Base-by-base conservation (phyloP, 2,797 vertebrate genomes). In the Zalophus californianus region DNA sequence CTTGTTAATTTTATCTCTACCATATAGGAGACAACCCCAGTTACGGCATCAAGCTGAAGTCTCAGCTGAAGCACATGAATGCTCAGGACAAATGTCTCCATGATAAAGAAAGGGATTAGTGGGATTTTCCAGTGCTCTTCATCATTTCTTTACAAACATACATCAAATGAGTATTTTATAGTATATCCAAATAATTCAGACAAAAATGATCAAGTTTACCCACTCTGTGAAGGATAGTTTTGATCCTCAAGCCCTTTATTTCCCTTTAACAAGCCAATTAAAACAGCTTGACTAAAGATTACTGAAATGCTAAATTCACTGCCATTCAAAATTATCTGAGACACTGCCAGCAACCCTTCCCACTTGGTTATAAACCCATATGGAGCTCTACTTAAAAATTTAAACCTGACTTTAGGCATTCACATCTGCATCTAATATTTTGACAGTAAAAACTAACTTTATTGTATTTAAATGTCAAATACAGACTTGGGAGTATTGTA, bases 401-500 rank as follows among this genome's bases (percentile, higher is more conserved):
- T 98, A 97, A 99, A 99, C 98, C 97, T 98, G 98, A 98, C 95
- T 98, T 98, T 97, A 98, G 97, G 97, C 98, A 98, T 96, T 97
- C 97, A 98, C 98, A 99, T 99, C 98, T 99, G 98, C 97, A 98
- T 98, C 97, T 98, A 98, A 98, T 99, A 98, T 98, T 97, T 96
- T 96, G 94, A 98, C 95, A 48, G 29, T 98, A 98, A 98, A 96
- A 98, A 97, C 95, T 97, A 97, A 98, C 87, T 96, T 98, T 96
- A 98, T 98, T 97, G 97, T 98, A 95, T 97, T 97, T 98, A 96
- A 98, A 92, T 97, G 89, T 93, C 97, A 98, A 96, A 96, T 93
- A 90, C 66, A 66, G 38, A 60, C 91, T 98, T 72, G 86, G 94
- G 96, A 98, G 90, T 96, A 96, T 41, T 83, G 41, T 91, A 89